These are phyloP conservation scores for Aricia artaxerxes DNA, from an alignment of 2,888 invertebrate species.

Conservation along the genomic window DNA sequence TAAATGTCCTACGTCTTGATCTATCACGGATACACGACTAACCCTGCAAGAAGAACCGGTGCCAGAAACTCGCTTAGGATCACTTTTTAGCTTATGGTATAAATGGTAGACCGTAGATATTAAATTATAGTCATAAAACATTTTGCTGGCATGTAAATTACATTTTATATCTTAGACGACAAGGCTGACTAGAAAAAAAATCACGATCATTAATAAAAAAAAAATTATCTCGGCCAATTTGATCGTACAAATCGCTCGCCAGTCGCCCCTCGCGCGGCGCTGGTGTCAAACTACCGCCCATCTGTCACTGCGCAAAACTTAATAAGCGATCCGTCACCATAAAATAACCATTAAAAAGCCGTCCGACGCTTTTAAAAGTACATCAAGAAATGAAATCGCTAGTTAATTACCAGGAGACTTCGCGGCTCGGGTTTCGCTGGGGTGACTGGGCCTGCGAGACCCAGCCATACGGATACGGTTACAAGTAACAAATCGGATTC, in stretches of 20 bases:
- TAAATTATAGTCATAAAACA: neutral
- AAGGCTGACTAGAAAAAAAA: neutral
- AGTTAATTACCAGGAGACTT: conserved; percentile 79
- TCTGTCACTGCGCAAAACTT: conserved; percentile 77
- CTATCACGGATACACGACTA: no score
- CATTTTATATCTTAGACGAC: neutral
- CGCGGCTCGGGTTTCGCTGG: conserved; percentile 68
- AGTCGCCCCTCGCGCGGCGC: conserved; percentile 68
- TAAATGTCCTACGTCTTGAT: no score
- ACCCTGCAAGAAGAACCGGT: no score
- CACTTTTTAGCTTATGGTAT: no score
- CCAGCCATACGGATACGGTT: conserved; percentile 38
- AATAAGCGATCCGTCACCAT: conserved; percentile 80
- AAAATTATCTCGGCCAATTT: conserved; percentile 18
- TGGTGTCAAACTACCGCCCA: conserved; percentile 78
- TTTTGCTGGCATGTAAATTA: neutral
- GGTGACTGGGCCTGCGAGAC: conserved; percentile 45
- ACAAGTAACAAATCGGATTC: conserved; percentile 1
- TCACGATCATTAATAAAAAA: neutral
- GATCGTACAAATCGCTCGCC: conserved; percentile 31
- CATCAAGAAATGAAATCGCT: conserved; percentile 80
- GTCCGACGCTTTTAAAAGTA: conserved; percentile 78
- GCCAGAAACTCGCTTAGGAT: no score
- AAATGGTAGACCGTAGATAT: no score
- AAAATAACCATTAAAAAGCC: conserved; percentile 80